These are phyloP conservation scores for Speoplatyrhinus poulsoni DNA, from an alignment of 2,113 vertebrate genomes.

Conservation along the genomic window DNA sequence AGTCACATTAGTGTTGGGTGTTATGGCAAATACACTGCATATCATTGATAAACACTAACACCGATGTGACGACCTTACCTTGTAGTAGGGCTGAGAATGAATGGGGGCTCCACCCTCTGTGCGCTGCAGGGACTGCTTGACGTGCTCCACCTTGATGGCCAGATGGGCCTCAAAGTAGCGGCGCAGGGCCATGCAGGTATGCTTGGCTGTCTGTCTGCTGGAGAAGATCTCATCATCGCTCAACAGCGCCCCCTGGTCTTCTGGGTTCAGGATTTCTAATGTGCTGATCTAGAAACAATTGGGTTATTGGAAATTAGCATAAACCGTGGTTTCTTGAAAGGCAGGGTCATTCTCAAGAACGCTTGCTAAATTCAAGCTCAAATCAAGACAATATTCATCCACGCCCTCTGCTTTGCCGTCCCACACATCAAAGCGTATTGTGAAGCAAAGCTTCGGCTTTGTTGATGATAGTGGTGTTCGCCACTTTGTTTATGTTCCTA, in stretches of 20 bases:
- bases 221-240: conserved; percentile 99
- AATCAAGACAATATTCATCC: no score
- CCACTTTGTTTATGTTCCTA: no score
- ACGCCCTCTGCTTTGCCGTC: no score
- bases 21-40: background rate
- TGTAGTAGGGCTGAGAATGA: conserved; percentile 94
- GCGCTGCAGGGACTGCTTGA: conserved; percentile 96
- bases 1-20: background rate
- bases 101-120: conserved; percentile 94
- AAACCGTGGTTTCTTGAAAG: no score
- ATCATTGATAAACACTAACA: no score
- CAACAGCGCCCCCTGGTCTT: conserved; percentile 93
- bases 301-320: no score
- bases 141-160: conserved; percentile 97
- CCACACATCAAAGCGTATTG: no score
- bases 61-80: conserved; percentile 74
- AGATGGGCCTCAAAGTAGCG: conserved; percentile 98
- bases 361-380: no score
- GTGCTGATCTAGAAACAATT: conserved; percentile 88
- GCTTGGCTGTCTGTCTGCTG: conserved; percentile 96
- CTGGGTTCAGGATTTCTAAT: conserved; percentile 94
- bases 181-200: conserved; percentile 98
- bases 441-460: no score
- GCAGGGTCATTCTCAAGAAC: no score
- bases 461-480: no score